Conservation (phyloP, 2,113 vertebrate species). For the Atherinomorus stipes region DNA sequence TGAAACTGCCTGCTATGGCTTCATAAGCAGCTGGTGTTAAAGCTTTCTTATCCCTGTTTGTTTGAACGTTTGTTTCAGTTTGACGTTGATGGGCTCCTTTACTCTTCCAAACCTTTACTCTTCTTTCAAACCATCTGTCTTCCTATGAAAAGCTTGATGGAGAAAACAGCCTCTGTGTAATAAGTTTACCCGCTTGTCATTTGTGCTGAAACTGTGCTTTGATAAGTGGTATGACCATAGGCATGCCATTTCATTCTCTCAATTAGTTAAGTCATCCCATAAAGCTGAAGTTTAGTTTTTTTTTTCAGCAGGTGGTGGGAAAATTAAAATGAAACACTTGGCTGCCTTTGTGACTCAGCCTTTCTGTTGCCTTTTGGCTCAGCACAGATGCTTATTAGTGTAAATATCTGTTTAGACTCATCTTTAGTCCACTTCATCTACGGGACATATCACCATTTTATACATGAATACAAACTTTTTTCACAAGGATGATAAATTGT, state of each 20-base stretch:
- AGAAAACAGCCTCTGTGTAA: slow-evolving; percentile 16
- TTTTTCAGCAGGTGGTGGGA: slow-evolving; percentile 38
- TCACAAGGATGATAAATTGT: slow-evolving; percentile 5
- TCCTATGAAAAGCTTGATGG: neutral
- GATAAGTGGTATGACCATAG: slow-evolving; percentile 11
- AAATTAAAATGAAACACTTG: slow-evolving; percentile 38
- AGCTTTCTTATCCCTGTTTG: neutral
- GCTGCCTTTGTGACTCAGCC: slow-evolving; percentile 37
- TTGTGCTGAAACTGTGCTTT: slow-evolving; percentile 5
- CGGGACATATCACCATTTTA: too few relatives aligned
- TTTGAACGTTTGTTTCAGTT: slow-evolving; percentile 13
- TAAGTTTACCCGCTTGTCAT: neutral
- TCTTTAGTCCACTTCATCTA: slow-evolving; percentile 35
- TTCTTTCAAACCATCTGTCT: slow-evolving; percentile 41
- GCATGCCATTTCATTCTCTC: neutral
- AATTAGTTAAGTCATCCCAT: slow-evolving; percentile 26
- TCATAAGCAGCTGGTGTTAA: slow-evolving; percentile 3
- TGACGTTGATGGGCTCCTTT: slow-evolving; percentile 19
- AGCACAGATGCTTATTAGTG: slow-evolving; percentile 42
- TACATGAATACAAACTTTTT: neutral
- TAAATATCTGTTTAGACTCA: slow-evolving; percentile 37
- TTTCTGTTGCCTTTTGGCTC: slow-evolving; percentile 33
- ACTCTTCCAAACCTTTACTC: slow-evolving; percentile 17
- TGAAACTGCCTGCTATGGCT: neutral
- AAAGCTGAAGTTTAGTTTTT: slow-evolving; percentile 23